These are phyloP conservation scores for Prosapia bicincta DNA, from an alignment of 2,888 invertebrate genomes.

Conservation along the genomic window DNA sequence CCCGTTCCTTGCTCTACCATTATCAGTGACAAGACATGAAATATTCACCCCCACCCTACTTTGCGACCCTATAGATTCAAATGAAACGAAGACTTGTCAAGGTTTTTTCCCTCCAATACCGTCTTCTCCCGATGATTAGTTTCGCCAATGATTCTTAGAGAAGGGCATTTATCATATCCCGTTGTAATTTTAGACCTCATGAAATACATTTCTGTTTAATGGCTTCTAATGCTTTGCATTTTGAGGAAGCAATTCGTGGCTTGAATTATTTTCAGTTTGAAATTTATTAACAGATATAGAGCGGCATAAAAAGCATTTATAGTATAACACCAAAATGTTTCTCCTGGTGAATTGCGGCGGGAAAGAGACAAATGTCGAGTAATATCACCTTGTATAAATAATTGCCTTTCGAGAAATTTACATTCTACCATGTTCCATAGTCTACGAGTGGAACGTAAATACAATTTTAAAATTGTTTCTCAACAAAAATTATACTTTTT, in stretches of 20 bases:
- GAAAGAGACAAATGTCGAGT: too few relatives aligned
- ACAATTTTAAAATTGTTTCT: too few relatives aligned
- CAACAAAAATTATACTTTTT: too few relatives aligned
- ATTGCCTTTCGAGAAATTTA: too few relatives aligned
- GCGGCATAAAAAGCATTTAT: too few relatives aligned
- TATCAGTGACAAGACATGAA: constrained; percentile 32
- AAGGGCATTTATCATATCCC: background rate
- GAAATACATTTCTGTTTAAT: background rate
- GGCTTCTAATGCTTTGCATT: constrained; percentile 2
- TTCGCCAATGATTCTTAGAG: background rate
- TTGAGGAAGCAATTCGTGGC: background rate
- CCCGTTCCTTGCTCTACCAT: constrained; percentile 18
- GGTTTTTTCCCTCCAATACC: background rate
- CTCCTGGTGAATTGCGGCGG: too few relatives aligned
- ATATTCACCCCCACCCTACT: constrained; percentile 28
- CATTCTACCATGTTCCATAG: too few relatives aligned
- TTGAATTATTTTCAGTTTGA: background rate
- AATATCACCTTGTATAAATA: too few relatives aligned
- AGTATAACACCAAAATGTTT: too few relatives aligned
- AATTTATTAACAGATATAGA: too few relatives aligned
- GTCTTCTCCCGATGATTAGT: background rate
- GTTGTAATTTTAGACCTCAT: background rate
- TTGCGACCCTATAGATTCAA: constrained; percentile 22
- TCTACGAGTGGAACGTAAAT: too few relatives aligned
- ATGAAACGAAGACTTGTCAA: constrained; percentile 22